Percentiles rank a stretch among this genome's conserved stretches.
phyloP scores from a whole-genome alignment of 2,113 vertebrate species.

The Merops nubicus region DNA sequence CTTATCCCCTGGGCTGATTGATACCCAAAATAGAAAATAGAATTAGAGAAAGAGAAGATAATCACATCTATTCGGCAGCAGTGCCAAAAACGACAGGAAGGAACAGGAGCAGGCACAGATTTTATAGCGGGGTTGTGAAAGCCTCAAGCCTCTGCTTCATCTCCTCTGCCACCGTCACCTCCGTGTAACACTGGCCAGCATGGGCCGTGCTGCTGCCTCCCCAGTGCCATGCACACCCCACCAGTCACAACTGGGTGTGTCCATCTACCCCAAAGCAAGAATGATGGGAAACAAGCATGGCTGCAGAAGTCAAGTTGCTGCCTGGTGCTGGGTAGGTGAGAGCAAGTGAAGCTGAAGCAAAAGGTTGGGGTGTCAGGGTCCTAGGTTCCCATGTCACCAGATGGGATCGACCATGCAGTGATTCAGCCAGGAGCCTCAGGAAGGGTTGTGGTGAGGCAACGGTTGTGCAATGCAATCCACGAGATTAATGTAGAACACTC shows the following conservation, averaged over 20 bases:
- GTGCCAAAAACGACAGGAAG: background rate
- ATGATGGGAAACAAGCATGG: background rate
- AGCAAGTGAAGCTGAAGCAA: background rate
- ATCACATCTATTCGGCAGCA: background rate
- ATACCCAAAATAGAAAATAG: background rate
- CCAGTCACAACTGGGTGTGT: fast-evolving
- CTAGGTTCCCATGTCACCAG: background rate
- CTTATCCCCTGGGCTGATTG: background rate
- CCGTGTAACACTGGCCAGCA: fast-evolving
- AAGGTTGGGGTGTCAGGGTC: background rate
- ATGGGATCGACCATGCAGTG: background rate
- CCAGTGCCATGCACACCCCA: background rate
- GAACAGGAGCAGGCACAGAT: background rate
- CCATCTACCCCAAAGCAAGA: background rate
- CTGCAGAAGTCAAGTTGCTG: background rate
- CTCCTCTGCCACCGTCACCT: background rate
- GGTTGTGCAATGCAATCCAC: background rate
- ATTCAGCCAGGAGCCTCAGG: background rate
- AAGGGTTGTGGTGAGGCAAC: background rate
- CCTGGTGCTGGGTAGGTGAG: background rate
- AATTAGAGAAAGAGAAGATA: background rate
- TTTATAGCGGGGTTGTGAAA: background rate
- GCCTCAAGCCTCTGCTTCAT: background rate
- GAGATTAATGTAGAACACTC: background rate
- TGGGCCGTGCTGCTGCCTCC: background rate